These are phyloP conservation scores for Gobio occitaniae DNA, from an alignment of 2,797 vertebrate genomes.

Conservation along the genomic window DNA sequence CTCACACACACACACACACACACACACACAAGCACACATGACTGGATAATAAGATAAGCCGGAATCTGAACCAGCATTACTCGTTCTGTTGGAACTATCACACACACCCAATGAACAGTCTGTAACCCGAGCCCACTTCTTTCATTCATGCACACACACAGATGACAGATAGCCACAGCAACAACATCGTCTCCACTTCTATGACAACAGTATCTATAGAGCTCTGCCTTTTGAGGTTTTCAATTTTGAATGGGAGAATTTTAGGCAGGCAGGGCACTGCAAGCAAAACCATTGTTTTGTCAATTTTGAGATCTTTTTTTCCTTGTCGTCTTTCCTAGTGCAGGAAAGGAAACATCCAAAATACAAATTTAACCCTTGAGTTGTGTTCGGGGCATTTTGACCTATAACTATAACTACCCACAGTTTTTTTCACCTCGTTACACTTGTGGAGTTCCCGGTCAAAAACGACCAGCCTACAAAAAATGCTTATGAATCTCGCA, in stretches of 20 bases:
- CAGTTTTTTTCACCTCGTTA: too few relatives aligned
- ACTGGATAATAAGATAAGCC: constrained; percentile 38
- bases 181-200: background rate
- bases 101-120: background rate
- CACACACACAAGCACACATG: constrained; percentile 15
- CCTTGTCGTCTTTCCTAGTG: background rate
- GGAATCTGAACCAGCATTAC: constrained; percentile 64
- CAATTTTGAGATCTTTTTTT: background rate
- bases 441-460: too few relatives aligned
- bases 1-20: background rate
- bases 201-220: background rate
- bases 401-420: too few relatives aligned
- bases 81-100: constrained; percentile 37
- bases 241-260: background rate
- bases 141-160: constrained; percentile 17
- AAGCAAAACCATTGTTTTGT: background rate
- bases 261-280: background rate
- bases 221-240: background rate
- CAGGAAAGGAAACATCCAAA: too few relatives aligned
- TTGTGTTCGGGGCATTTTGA: too few relatives aligned
- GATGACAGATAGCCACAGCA: constrained; percentile 27
- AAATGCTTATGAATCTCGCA: too few relatives aligned
- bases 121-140: constrained; percentile 31
- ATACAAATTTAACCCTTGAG: background rate
- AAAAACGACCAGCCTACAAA: too few relatives aligned